Evolutionary conservation across 2,113 vertebrate genomes (phyloP).

Genomic region (Chloroceryle aenea): DNA sequence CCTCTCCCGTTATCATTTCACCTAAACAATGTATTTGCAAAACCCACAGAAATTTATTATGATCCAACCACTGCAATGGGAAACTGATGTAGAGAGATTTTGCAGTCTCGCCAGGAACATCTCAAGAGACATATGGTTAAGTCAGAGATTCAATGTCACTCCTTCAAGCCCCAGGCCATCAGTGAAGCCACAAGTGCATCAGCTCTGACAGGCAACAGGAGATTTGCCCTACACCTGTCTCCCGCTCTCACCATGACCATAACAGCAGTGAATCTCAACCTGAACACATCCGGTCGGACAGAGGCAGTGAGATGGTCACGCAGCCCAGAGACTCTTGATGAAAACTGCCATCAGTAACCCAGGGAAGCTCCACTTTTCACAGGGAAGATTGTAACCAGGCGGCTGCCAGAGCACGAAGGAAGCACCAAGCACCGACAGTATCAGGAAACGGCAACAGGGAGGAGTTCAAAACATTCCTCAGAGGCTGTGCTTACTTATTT

Average conservation of each 20-base stretch:
- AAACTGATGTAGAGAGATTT: neutral
- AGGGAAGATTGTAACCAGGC: neutral
- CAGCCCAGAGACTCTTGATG: neutral
- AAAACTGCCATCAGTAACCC: rapidly evolving
- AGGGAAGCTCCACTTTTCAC: neutral
- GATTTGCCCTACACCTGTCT: neutral
- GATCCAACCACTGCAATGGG: neutral
- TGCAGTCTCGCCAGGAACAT: neutral
- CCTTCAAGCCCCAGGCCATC: neutral
- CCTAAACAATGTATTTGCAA: neutral
- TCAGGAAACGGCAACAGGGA: neutral
- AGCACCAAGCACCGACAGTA: neutral
- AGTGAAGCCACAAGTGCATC: neutral
- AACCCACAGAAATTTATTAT: neutral
- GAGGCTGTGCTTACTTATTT: neutral
- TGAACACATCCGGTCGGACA: neutral
- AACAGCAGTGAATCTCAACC: neutral
- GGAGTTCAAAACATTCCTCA: neutral
- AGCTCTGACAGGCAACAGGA: neutral
- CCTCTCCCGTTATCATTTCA: neutral
- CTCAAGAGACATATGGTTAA: neutral
- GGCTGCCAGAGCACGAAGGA: neutral
- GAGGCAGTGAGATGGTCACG: rapidly evolving
- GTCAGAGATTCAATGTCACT: neutral
- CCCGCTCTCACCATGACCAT: neutral